Percentiles rank a stretch among this genome's conserved stretches.
Conservation (phyloP, 2,888 invertebrate species). For the Sacculina carcini region DNA sequence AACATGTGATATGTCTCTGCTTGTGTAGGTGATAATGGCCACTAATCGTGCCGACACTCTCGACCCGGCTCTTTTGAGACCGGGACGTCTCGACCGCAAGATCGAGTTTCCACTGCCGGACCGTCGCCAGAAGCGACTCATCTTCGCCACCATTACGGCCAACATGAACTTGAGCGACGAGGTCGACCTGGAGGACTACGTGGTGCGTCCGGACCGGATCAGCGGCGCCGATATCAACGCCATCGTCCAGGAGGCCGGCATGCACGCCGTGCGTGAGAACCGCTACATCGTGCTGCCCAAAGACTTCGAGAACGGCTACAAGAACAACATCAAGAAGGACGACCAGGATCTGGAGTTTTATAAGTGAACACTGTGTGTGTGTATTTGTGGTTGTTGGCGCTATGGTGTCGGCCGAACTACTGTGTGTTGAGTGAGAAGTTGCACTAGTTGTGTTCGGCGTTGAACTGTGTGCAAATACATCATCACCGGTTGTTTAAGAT, state of each 20-base stretch:
- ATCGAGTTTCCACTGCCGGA: constrained; percentile 97
- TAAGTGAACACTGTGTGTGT: too few relatives aligned
- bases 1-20: constrained; percentile 9
- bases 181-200: constrained; percentile 95
- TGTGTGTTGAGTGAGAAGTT: too few relatives aligned
- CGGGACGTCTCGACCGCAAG: constrained; percentile 88
- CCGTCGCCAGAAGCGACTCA: constrained; percentile 61
- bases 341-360: constrained; percentile 99
- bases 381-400: too few relatives aligned
- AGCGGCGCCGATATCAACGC: constrained; percentile 99
- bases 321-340: constrained; percentile 97
- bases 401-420: too few relatives aligned
- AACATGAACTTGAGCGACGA: constrained; percentile 96
- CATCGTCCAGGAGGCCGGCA: constrained; percentile 98
- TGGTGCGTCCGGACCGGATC: constrained; percentile 91
- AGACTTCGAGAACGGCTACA: constrained; percentile 99
- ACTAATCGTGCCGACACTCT: constrained; percentile 92
- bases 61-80: constrained; percentile 84
- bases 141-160: constrained; percentile 90
- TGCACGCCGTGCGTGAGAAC: constrained; percentile 98
- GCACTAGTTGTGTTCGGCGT: too few relatives aligned
- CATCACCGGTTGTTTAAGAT: too few relatives aligned
- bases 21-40: constrained; percentile 64
- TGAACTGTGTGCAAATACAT: too few relatives aligned
- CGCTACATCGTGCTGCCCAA: constrained; percentile 94